phyloP scores from a whole-genome alignment of 2,113 vertebrate species.

The Cepphus grylle region DNA sequence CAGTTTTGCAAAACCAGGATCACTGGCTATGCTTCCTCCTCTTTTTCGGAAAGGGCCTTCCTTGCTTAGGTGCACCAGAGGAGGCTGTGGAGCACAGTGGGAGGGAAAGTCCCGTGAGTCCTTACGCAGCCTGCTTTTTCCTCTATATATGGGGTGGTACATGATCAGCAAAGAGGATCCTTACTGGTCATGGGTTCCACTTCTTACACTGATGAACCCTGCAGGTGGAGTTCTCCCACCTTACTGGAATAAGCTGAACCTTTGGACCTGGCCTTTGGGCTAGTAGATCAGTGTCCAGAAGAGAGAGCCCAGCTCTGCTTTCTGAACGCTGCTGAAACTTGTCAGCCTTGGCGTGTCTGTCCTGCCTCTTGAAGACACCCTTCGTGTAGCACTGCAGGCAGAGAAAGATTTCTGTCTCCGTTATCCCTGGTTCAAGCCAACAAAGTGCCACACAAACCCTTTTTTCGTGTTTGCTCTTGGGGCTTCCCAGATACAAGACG shows the following conservation, averaged over 20 bases:
- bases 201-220: background rate
- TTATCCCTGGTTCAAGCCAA: background rate
- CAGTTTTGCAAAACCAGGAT: background rate
- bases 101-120: background rate
- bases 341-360: background rate
- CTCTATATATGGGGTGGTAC: background rate
- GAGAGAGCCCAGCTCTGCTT: background rate
- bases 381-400: background rate
- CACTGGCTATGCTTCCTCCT: background rate
- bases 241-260: background rate
- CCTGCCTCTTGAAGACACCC: background rate
- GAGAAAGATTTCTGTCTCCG: background rate
- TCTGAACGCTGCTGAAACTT: background rate
- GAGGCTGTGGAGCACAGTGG: background rate
- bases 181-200: background rate
- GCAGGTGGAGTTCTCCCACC: background rate
- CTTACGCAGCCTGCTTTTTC: background rate
- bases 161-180: background rate
- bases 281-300: background rate
- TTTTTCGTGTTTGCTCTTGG: background rate
- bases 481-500: background rate
- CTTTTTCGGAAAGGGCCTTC: background rate
- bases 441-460: background rate
- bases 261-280: background rate
- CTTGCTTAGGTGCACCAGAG: background rate